Base-by-base conservation (phyloP, 1,140 invertebrate species). In the Lepidurus packardi region DNA sequence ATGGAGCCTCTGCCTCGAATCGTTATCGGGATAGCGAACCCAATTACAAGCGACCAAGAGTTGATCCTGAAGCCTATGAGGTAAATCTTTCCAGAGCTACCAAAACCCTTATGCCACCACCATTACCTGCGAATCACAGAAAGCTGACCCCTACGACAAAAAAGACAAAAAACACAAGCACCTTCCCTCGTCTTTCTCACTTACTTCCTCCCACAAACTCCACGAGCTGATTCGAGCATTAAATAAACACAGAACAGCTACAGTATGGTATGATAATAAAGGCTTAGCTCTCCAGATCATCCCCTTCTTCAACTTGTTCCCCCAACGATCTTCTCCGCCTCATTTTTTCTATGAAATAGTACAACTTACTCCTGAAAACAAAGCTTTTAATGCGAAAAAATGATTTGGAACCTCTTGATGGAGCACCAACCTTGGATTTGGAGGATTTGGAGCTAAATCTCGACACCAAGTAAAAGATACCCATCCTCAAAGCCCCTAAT, bases 31-130 rank as follows among this genome's bases (percentile, higher is more conserved):
- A 65, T 65, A 21, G 53, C 21, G 53, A 65, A 65, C 53, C 53
- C 21, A 16, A 13, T 65, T 65, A 65, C 53, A 65, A 65, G 21
- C 53, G 53, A 13, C 16, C 53, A 7, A 9, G 53, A 65, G 16
- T 21, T 16, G n/a, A 65, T 65, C n/a, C 53, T 65, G 53, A 65
- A 13, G 16, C 53, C 1, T 65, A 65, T 65, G 53, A 65, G 53
- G 53, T 65, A 65, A 34, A 65, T 65, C 53, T n/a, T 65, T 65
- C 16, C 53, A n/a, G 53, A 65, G 53, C 53, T 65, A 65, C 21
- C 53, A 13, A 65, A 65, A 65, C 0, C 13, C 16, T 21, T 65
- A 5, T n/a, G 13, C 8, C 53, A 65, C 53, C 53, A 65, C 21
- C 21, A n/a, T n/a, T 65, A 65, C 53, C 53, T 65, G 53, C 21